Evolutionary conservation across 2,113 vertebrate species (phyloP).

Genomic region (Alosa alosa): DNA sequence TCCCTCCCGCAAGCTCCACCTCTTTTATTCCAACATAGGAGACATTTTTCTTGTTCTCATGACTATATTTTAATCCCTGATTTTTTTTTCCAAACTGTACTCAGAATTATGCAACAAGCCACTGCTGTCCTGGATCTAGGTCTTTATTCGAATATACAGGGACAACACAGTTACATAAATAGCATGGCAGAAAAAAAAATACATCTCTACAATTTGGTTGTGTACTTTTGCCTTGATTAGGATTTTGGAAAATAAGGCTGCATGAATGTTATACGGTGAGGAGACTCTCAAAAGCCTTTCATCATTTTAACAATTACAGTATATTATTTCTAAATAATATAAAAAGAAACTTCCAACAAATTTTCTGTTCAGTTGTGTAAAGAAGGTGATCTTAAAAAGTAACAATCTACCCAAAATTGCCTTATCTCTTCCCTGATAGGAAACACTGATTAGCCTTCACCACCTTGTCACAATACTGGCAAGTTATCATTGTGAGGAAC

Average conservation of each 20-base stretch:
- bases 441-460: too few species aligned
- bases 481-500: too few species aligned
- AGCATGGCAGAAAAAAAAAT: constrained; percentile 17
- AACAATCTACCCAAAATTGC: too few species aligned
- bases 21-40: neutral
- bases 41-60: neutral
- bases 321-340: too few species aligned
- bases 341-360: too few species aligned
- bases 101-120: neutral
- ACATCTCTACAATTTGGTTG: neutral
- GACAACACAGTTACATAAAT: constrained; percentile 27
- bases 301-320: too few species aligned
- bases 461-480: too few species aligned
- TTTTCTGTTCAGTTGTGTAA: too few species aligned
- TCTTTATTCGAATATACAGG: constrained; percentile 1
- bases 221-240: too few species aligned
- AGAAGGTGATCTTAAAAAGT: too few species aligned
- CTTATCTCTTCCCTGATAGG: too few species aligned
- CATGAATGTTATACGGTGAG: neutral
- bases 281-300: neutral
- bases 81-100: constrained; percentile 19
- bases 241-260: neutral
- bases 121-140: constrained; percentile 23
- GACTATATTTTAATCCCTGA: constrained; percentile 22
- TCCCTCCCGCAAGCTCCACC: neutral